Conservation (phyloP, 2,888 invertebrate genomes). For the Exephanes ischioxanthus region DNA sequence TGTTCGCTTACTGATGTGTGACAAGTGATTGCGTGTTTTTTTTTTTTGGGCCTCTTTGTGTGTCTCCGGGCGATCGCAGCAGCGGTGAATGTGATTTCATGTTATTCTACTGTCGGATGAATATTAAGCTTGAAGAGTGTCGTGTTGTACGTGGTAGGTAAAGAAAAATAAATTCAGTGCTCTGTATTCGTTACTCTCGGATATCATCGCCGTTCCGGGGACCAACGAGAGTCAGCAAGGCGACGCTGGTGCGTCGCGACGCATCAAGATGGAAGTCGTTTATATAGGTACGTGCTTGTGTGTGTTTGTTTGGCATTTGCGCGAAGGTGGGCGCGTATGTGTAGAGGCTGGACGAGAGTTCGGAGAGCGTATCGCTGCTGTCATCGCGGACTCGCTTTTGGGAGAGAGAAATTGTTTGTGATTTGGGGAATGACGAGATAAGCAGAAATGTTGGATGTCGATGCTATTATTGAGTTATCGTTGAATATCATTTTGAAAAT, state of each 20-base stretch:
- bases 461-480: no score
- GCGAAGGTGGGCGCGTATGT: background rate
- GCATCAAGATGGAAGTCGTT: slow-evolving; percentile 84
- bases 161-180: background rate
- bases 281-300: slow-evolving; percentile 81
- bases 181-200: slow-evolving; percentile 1
- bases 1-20: background rate
- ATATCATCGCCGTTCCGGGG: slow-evolving; percentile 67
- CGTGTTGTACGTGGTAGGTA: background rate
- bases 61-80: background rate
- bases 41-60: background rate
- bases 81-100: background rate
- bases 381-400: background rate
- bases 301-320: slow-evolving; percentile 17
- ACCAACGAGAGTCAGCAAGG: slow-evolving; percentile 14
- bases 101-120: background rate
- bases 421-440: no score
- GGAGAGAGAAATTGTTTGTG: background rate
- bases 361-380: slow-evolving; percentile 56
- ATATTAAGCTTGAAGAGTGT: background rate
- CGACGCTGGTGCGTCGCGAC: slow-evolving; percentile 72
- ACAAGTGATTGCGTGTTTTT: slow-evolving; percentile 1
- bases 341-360: slow-evolving; percentile 34
- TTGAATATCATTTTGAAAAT: no score
- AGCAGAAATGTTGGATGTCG: no score